A percentile compares a stretch with the other conserved stretches of the same genome.
Conservation (phyloP, 2,113 vertebrate species). For the Paradoxurus hermaphroditus region DNA sequence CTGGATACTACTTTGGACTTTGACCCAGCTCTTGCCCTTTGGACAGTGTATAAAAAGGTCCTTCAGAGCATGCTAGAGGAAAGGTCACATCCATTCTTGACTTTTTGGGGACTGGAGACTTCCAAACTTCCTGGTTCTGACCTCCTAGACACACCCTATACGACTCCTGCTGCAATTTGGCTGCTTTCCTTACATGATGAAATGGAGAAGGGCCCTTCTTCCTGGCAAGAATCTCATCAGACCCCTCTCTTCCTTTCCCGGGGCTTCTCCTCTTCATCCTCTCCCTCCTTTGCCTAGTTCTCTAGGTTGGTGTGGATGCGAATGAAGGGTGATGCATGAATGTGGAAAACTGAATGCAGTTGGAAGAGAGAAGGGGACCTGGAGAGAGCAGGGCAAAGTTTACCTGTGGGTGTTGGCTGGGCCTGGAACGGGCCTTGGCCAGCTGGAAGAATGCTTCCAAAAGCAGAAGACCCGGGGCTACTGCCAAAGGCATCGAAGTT, state of each 20-base stretch:
- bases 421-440: conserved; percentile 68
- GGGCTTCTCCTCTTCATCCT: neutral
- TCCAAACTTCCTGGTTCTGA: neutral
- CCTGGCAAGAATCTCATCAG: neutral
- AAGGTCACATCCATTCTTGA: neutral
- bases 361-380: neutral
- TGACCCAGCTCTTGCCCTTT: neutral
- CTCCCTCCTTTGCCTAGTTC: neutral
- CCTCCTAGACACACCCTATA: neutral
- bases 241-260: neutral
- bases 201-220: neutral
- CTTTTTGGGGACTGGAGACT: neutral
- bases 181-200: neutral
- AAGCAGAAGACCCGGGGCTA: conserved; percentile 30
- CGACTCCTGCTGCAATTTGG: neutral
- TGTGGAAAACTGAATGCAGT: neutral
- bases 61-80: neutral
- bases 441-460: conserved; percentile 63
- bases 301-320: neutral
- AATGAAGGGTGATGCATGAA: neutral
- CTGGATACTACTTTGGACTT: neutral
- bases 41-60: neutral
- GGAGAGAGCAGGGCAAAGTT: neutral
- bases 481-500: conserved; percentile 77
- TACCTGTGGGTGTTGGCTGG: conserved; percentile 71